Base-by-base conservation (phyloP, 2,888 invertebrate genomes). In the Ophion costatus region DNA sequence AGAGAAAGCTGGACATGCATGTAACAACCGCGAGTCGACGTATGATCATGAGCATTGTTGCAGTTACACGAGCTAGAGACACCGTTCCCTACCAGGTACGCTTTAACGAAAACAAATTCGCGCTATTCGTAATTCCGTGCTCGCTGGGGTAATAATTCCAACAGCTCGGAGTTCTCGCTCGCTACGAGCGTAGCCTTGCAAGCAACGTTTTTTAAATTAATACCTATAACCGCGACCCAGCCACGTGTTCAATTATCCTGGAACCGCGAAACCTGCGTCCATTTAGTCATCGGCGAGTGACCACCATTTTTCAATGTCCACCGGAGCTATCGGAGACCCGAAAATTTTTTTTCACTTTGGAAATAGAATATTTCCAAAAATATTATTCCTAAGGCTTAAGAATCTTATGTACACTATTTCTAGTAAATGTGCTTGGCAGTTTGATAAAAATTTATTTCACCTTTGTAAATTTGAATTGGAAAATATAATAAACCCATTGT, bases 171-270 rank as follows among this genome's bases (percentile, higher is more conserved):
- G 85, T 79, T 84, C 84, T 82, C 88, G 70, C 57, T 20, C 45
- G 56, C 10, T 51, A 51, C 64, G 38, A 17, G 38, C n/a, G 74
- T 78, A 75, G 70, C 70, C 77, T 90, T 91, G 90, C 90, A 90
- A 91, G 89, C 89, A 90, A 90, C 90, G 89, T 87, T 89, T 89
- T 89, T 90, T 91, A 89, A 91, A 91, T 91, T 91, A 91, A 88
- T 89, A 87, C 85, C 61, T 89, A 87, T 91, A 89, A 90, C 90
- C 88, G 89, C 87, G 87, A 88, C 85, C 84, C 82, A 73, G 76
- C 78, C 77, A 78, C 84, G 77, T 86, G 80, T 71, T 73, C 70
- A 77, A 63, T 71, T 84, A 66, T 80, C 74, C 80, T 75, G 67
- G 73, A 51, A 42, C 69, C 33, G 73, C 71, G 67, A 61, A 66